phyloP scores from a whole-genome alignment of 92 coral and sea anemone genomes.

The Zoanthus sansibaricus region DNA sequence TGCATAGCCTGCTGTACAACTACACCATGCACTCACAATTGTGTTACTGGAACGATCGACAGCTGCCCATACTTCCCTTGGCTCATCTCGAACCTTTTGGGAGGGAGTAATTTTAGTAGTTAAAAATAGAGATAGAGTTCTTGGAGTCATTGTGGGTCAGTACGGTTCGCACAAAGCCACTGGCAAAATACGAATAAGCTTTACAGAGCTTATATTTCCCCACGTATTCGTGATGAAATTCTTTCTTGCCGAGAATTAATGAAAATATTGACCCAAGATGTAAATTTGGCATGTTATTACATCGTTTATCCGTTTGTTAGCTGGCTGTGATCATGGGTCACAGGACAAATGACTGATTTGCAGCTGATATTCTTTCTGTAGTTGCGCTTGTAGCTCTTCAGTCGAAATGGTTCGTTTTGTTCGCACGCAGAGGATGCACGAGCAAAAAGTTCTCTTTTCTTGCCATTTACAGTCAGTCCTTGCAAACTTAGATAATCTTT shows the following conservation, averaged over 20 bases:
- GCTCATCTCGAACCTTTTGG: conserved; percentile 48
- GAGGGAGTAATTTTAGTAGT: not conserved
- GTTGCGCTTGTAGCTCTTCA: conserved; percentile 42
- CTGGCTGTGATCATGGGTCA: conserved; percentile 35
- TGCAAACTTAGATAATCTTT: conserved; percentile 55
- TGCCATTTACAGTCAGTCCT: conserved; percentile 50
- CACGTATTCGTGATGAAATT: conserved; percentile 39
- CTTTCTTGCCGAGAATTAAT: conserved; percentile 36
- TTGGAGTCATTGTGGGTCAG: conserved; percentile 20
- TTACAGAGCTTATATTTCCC: conserved; percentile 51
- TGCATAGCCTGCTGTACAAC: conserved; percentile 53
- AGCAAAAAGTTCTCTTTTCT: conserved; percentile 56
- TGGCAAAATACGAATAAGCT: conserved; percentile 43
- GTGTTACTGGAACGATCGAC: conserved; percentile 12
- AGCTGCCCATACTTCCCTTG: conserved; percentile 64
- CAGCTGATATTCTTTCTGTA: conserved; percentile 25
- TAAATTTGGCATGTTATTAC: conserved; percentile 33
- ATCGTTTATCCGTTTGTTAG: conserved; percentile 7
- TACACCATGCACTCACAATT: conserved; percentile 47
- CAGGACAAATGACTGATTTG: conserved; percentile 39
- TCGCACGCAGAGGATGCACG: not conserved
- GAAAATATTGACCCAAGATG: conserved; percentile 16
- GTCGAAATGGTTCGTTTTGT: not conserved
- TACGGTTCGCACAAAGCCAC: conserved; percentile 55
- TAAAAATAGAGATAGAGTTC: not conserved